Evolutionary conservation across 1,140 invertebrate species (phyloP).

Genomic region (Ladona fulva): DNA sequence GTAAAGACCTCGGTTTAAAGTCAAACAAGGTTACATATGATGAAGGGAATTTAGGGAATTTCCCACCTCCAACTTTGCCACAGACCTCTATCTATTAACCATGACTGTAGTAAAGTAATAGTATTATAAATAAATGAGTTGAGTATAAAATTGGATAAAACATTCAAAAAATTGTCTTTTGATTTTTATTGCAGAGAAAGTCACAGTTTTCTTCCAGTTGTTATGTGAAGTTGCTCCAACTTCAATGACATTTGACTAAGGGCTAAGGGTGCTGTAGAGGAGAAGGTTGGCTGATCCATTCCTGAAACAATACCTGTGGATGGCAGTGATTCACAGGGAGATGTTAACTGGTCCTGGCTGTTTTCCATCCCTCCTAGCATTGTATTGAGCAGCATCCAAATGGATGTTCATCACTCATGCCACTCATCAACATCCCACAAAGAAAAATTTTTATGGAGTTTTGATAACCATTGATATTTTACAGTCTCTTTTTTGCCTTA

Average conservation of each 20-base stretch:
- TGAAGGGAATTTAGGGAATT: too few species aligned
- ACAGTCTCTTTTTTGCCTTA: slow-evolving; percentile 3
- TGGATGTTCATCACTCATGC: too few species aligned
- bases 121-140: slow-evolving; percentile 15
- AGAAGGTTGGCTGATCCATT: background rate
- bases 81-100: too few species aligned
- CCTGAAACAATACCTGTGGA: background rate
- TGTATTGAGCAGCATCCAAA: background rate
- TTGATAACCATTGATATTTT: slow-evolving; percentile 10
- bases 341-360: background rate
- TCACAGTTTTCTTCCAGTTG: slow-evolving; percentile 84
- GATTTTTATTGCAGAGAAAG: slow-evolving; percentile 56
- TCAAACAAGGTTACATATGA: too few species aligned
- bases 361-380: slow-evolving; percentile 1
- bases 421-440: background rate
- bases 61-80: too few species aligned
- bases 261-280: background rate
- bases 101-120: too few species aligned
- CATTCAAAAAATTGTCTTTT: slow-evolving; percentile 25
- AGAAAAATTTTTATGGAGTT: background rate
- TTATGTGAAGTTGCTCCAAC: slow-evolving; percentile 85
- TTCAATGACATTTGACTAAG: background rate
- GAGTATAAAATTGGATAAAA: background rate
- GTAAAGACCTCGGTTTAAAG: too few species aligned
- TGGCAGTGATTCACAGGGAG: background rate